Evolutionary conservation across 1,140 invertebrate species (phyloP), one percentile per base, ranked within the genome.

Genomic region (Aphis craccivora): DNA sequence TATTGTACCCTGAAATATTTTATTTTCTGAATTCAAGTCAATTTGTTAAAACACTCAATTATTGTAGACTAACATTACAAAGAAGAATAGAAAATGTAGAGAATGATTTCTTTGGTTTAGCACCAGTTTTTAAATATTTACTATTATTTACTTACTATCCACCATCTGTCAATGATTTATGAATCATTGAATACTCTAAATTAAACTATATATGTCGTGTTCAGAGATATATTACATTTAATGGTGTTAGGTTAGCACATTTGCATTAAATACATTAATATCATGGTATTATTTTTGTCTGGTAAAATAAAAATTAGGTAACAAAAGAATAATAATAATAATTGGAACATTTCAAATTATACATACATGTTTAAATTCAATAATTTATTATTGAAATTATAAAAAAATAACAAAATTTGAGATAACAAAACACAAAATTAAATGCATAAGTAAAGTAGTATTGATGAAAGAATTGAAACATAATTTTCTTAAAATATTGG

Each of bases 1-100:
- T 81, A 91, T 35, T 35, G n/a, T 83, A 91, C 90, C 90, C 90
- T 91, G 90, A 48, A 91, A 91, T 81, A 37, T 83, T 45, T 81
- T 51, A 22, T 23, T 90, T 67, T 55, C 60, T 35, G 37, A 37
- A 55, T 53, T 40, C 22, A 89, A 89, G 22, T 53, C 4, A 45
- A 48, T 48, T 87, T 51, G 14, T 51, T 43, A 51, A 48, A n/a
- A 51, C 20, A 51, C 30, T 37, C 9, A 86, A 86, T 14, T 87
- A 1, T 30, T 67, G 30, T 67, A 4, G 3, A 0, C 11, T n/a
- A 67, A n/a, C 30, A 67, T 67, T 51, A 45, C 20, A 51, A 88
- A 51, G 86, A 35, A 51, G 25, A 88, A 51, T 88, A 23, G 45
- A 20, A 30, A 87, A 6, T 48, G n/a, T 35, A 48, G 45, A 1